Evolutionary conservation across 2,888 invertebrate genomes (phyloP).

Genomic region (Amaurobius ferox): DNA sequence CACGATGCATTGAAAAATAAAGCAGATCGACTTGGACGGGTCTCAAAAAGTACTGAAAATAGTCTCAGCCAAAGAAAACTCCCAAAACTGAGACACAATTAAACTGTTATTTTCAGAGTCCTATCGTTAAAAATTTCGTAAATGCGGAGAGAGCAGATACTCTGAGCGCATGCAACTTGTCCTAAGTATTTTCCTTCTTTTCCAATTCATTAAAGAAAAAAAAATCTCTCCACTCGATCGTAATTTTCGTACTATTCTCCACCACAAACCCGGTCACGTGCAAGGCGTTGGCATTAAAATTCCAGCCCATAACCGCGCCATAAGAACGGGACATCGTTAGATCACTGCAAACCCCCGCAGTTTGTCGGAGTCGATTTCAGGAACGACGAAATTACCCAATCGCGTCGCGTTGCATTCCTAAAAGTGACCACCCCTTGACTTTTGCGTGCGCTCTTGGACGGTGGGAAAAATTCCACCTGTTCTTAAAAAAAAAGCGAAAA

Average conservation of each 20-base stretch:
- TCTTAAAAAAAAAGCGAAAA: neutral
- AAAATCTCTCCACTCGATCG: neutral
- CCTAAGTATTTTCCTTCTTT: no score
- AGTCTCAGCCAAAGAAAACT: no score
- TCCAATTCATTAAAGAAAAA: no score
- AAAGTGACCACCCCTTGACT: constrained; percentile 37
- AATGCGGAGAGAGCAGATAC: no score
- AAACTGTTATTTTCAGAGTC: no score
- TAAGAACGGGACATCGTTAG: constrained; percentile 32
- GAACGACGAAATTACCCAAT: constrained; percentile 58
- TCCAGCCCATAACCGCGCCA: neutral
- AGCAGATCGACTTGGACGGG: no score
- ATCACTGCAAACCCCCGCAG: constrained; percentile 40
- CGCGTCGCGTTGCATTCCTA: constrained; percentile 22
- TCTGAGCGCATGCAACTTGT: no score
- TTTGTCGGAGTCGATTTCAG: constrained; percentile 53
- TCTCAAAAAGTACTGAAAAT: no score
- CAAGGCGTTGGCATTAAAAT: neutral
- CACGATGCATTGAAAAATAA: no score
- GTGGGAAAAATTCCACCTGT: constrained; percentile 21
- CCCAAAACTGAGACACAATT: no score
- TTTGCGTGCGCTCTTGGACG: constrained; percentile 20
- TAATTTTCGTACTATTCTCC: neutral
- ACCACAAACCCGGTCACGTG: neutral
- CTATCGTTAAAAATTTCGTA: no score